Percentiles rank a stretch among this genome's conserved stretches.
Evolutionary conservation across 2,113 vertebrate genomes (phyloP).

Genomic region (Centrocercus urophasianus): DNA sequence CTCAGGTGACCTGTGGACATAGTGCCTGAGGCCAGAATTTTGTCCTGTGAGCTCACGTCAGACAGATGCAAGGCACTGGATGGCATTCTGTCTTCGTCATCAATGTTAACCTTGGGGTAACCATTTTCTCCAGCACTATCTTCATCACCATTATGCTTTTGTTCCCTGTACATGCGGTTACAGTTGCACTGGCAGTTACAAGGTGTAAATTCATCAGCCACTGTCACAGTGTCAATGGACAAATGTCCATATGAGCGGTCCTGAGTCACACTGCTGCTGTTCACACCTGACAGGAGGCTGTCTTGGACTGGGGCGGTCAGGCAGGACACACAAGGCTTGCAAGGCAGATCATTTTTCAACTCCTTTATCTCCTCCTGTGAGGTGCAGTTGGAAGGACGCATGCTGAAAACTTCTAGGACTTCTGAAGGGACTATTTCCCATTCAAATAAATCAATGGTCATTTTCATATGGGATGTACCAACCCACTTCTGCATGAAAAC

Average conservation of each 20-base stretch:
- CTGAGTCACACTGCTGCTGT: slow-evolving; percentile 25
- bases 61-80: neutral
- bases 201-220: slow-evolving; percentile 75
- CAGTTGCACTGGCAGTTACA: slow-evolving; percentile 56
- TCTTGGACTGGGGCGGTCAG: neutral
- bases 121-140: slow-evolving; percentile 17
- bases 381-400: neutral
- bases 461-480: slow-evolving; percentile 57
- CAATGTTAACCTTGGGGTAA: slow-evolving; percentile 74
- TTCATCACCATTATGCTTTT: neutral
- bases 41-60: neutral
- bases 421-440: slow-evolving; percentile 52
- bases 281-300: slow-evolving; percentile 23
- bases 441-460: slow-evolving; percentile 65
- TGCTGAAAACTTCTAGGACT: slow-evolving; percentile 56
- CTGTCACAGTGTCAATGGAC: slow-evolving; percentile 88
- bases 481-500: slow-evolving; percentile 76
- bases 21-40: slow-evolving; percentile 53
- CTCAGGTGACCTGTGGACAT: slow-evolving; percentile 29
- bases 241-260: slow-evolving; percentile 79
- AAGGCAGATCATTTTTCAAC: neutral
- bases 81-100: neutral
- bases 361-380: neutral
- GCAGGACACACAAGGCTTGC: neutral
- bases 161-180: neutral